phyloP scores from a whole-genome alignment of 2,888 invertebrate species.

The Unio delphinus region DNA sequence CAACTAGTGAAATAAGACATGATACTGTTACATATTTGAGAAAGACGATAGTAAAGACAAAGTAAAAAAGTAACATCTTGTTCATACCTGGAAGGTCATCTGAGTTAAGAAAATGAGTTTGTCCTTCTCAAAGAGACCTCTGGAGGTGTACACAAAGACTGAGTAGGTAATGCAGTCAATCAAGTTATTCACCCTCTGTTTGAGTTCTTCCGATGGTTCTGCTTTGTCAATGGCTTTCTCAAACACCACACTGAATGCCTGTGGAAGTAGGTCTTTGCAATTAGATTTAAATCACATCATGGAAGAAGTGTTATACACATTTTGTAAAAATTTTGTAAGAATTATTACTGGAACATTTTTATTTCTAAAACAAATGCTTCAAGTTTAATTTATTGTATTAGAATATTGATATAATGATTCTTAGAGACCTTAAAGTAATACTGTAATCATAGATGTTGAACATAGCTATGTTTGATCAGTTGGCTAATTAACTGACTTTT shows the following conservation, averaged over 20 bases:
- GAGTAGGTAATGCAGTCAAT: constrained; percentile 96
- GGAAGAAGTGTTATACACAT: too few species aligned
- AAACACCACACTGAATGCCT: constrained; percentile 98
- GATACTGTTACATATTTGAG: neutral
- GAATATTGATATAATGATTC: too few species aligned
- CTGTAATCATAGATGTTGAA: too few species aligned
- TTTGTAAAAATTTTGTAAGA: too few species aligned
- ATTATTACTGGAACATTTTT: too few species aligned
- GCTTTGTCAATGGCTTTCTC: constrained; percentile 95
- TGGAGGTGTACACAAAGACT: constrained; percentile 93
- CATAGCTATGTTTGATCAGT: too few species aligned
- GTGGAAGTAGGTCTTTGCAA: constrained; percentile 8
- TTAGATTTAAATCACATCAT: neutral
- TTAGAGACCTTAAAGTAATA: too few species aligned
- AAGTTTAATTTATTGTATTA: too few species aligned
- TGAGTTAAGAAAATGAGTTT: constrained; percentile 96
- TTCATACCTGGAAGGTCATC: constrained; percentile 90
- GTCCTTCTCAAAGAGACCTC: constrained; percentile 96
- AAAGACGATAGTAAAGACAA: constrained; percentile 1
- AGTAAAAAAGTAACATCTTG: neutral
- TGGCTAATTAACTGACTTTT: too few species aligned
- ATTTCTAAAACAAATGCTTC: too few species aligned
- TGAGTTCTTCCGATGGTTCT: constrained; percentile 85
- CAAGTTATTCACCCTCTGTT: constrained; percentile 85
- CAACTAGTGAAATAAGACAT: neutral